phyloP scores from a whole-genome alignment of 2,888 invertebrate species.

The Habrosyne pyritoides region DNA sequence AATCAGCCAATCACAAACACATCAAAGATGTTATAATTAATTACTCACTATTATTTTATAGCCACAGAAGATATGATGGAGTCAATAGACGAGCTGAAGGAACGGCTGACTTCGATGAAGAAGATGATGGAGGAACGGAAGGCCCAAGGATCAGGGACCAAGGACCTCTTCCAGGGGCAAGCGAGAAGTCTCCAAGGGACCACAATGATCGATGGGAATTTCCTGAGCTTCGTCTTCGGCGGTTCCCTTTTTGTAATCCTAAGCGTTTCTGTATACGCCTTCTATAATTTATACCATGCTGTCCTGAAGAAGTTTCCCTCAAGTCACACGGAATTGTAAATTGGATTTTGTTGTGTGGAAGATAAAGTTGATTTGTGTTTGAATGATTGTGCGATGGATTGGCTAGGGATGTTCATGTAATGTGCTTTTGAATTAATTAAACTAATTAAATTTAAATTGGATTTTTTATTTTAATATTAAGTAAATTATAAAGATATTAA shows the following conservation, averaged over 20 bases:
- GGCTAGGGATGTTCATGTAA: slow-evolving; percentile 16
- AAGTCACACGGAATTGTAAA: slow-evolving; percentile 90
- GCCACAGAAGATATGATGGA: slow-evolving; percentile 82
- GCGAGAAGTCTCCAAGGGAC: slow-evolving; percentile 76
- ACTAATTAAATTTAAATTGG: background rate
- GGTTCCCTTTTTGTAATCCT: slow-evolving; percentile 90
- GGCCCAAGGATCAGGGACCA: slow-evolving; percentile 73
- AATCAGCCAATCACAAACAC: too few species aligned
- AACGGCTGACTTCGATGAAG: slow-evolving; percentile 91
- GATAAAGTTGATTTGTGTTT: slow-evolving; percentile 20
- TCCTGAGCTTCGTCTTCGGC: slow-evolving; percentile 92
- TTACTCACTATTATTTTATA: slow-evolving; percentile 32
- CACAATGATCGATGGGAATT: slow-evolving; percentile 92
- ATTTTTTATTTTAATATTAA: background rate
- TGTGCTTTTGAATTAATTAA: background rate
- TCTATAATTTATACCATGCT: slow-evolving; percentile 87
- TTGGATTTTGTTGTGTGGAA: slow-evolving; percentile 22
- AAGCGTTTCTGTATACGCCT: slow-evolving; percentile 92
- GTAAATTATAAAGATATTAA: too few species aligned
- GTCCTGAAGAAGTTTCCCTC: slow-evolving; percentile 93
- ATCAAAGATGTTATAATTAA: background rate
- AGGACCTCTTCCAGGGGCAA: slow-evolving; percentile 75
- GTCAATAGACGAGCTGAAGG: slow-evolving; percentile 91
- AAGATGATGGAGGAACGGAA: slow-evolving; percentile 90
- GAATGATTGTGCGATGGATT: slow-evolving; percentile 32